Conservation (phyloP, 2,113 vertebrate species). For the Cephalophus harveyi region DNA sequence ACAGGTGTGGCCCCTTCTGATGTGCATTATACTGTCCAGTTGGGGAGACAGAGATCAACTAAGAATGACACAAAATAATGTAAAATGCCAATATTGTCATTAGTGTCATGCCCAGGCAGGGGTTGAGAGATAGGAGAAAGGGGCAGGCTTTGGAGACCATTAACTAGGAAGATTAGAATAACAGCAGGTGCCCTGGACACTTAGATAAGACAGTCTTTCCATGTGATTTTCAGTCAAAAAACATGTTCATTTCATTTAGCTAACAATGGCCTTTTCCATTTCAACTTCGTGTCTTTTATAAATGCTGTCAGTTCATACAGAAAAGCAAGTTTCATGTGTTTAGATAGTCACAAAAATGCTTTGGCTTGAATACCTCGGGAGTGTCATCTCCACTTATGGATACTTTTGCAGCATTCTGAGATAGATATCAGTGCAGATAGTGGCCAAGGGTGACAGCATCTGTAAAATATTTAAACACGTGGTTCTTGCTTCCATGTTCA, state of each 20-base stretch:
- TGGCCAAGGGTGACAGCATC: neutral
- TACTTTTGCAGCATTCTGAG: neutral
- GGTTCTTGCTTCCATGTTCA: neutral
- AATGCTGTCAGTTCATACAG: neutral
- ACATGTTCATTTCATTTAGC: neutral
- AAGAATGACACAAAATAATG: neutral
- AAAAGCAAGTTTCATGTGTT: neutral
- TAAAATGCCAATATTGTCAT: neutral
- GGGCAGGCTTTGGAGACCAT: neutral
- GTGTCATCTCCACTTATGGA: neutral
- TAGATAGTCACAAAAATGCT: neutral
- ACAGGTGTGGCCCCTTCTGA: neutral
- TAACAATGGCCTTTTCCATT: neutral
- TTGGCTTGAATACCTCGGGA: neutral
- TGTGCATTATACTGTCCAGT: neutral
- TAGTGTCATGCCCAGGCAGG: neutral
- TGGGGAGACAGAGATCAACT: neutral
- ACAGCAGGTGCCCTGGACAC: neutral
- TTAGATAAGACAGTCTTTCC: neutral
- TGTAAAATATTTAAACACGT: neutral
- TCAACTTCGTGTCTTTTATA: neutral
- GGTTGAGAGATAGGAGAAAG: neutral
- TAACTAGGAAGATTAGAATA: neutral
- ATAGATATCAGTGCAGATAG: neutral
- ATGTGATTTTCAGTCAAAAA: neutral